Base-by-base conservation (phyloP, 2,797 vertebrate species). In the Micropoecilia bifurca region DNA sequence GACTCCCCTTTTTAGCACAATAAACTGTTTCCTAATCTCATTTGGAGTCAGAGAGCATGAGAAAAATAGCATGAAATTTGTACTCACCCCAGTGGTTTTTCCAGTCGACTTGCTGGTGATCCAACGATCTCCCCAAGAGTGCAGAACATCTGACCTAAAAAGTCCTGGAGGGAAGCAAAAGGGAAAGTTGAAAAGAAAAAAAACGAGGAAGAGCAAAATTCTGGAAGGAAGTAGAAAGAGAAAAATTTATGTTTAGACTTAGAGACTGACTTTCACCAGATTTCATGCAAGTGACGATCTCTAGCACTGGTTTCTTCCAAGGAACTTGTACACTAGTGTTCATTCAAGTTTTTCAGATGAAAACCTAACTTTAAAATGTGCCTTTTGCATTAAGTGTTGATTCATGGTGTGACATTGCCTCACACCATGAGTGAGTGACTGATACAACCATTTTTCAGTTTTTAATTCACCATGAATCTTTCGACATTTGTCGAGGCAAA, bases 91-190 rank as follows among this genome's bases (percentile, higher is more conserved):
- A 99, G 94, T 36, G 97, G 94, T 90, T 99, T 99, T 94, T 99
- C 98, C 91, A 99, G 94, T 81, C 98, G 97, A 91, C 98, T 98
- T 84, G 97, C 98, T 0, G 97, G 95, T 1, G 98, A 99, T 84
- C 98, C 98, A 81, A 99, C 97, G 0, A 99, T 98, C 93, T 99
- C 98, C 1, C 98, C 98, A 0, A 99, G 96, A 47, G 98, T 99
- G 84, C 98, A 99, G 94, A 98, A 98, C 80, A 96, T 96, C 93
- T 99, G 98, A 81, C 98, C 98, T 90, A 99, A 95, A 90, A 99
- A 99, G 93, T 99, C 98, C 98, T 99, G 89, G 20, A 71, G 78
- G 76, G 55, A 78, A 74, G 55, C 71, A 46, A n/a, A 22, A 78
- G 72, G 48, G 47, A 81, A 74, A 5, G 25, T 59, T 76, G 18